Percentiles rank a stretch among this genome's conserved stretches.
phyloP scores from a whole-genome alignment of 2,113 vertebrate species.

The Trichechus manatus region DNA sequence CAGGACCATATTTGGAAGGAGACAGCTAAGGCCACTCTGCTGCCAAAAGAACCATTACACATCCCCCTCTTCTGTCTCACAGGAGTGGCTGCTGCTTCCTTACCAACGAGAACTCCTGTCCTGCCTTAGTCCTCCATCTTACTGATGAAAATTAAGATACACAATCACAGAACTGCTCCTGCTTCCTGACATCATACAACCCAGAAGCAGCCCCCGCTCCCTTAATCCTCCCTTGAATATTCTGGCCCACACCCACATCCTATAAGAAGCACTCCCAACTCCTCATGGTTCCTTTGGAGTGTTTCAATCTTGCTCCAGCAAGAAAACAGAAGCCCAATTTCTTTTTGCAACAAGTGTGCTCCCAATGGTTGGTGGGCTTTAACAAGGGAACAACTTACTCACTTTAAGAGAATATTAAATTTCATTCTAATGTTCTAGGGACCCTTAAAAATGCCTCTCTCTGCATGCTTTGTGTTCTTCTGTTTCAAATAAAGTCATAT shows the following conservation, averaged over 20 bases:
- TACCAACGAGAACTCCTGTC: background rate
- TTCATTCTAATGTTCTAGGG: background rate
- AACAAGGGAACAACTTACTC: background rate
- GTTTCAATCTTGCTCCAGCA: background rate
- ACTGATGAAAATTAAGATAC: background rate
- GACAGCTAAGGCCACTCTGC: background rate
- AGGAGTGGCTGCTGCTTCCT: slow-evolving; percentile 1
- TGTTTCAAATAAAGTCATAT: background rate
- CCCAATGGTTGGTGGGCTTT: background rate
- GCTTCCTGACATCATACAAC: background rate
- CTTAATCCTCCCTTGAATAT: background rate
- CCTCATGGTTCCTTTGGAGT: background rate
- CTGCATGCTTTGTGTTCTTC: background rate
- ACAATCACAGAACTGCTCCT: background rate
- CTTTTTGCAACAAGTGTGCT: background rate
- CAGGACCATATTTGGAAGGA: background rate
- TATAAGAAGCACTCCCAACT: background rate
- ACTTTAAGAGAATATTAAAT: background rate
- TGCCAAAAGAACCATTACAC: slow-evolving; percentile 3
- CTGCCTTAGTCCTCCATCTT: background rate
- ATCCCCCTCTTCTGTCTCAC: slow-evolving; percentile 56
- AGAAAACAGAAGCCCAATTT: background rate
- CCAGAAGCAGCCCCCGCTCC: background rate
- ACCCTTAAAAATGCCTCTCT: background rate
- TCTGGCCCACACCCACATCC: background rate